phyloP scores from a whole-genome alignment of 2,888 invertebrate genomes.

The Tetranychus piercei region DNA sequence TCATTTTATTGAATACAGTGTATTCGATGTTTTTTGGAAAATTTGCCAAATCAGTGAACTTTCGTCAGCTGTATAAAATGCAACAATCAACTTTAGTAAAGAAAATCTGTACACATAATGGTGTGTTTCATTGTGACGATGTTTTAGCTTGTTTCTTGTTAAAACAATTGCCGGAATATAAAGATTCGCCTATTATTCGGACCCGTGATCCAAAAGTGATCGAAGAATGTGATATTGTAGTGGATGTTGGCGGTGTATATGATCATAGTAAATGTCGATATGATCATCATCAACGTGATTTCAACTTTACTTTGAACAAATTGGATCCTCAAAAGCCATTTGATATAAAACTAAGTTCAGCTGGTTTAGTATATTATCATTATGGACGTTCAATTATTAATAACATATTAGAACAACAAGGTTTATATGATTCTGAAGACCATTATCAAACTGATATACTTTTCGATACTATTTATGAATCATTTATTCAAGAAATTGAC shows the following conservation, averaged over 20 bases:
- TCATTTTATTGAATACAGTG: too few species aligned
- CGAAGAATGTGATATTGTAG: conserved; percentile 69
- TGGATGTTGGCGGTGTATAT: conserved; percentile 79
- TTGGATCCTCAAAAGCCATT: conserved; percentile 31
- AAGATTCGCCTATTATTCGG: conserved; percentile 57
- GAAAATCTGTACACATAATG: conserved; percentile 40
- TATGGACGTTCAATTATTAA: conserved; percentile 64
- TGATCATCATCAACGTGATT: conserved; percentile 82
- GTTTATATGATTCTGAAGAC: conserved; percentile 40
- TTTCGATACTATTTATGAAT: conserved; percentile 50
- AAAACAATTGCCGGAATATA: conserved; percentile 55
- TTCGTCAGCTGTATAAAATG: too few species aligned
- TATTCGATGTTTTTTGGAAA: too few species aligned
- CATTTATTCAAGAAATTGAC: conserved; percentile 79
- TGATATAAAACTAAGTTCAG: conserved; percentile 64
- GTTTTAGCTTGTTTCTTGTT: conserved; percentile 83
- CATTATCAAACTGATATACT: conserved; percentile 28
- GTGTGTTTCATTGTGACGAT: conserved; percentile 82
- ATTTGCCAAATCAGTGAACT: too few species aligned
- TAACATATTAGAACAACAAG: conserved; percentile 36
- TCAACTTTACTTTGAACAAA: conserved; percentile 47
- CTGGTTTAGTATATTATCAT: conserved; percentile 74
- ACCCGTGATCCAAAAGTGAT: conserved; percentile 43
- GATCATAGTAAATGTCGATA: conserved; percentile 55
- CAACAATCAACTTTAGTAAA: background rate